phyloP scores from a whole-genome alignment of 1,140 invertebrate genomes.

The Eumaeus atala region DNA sequence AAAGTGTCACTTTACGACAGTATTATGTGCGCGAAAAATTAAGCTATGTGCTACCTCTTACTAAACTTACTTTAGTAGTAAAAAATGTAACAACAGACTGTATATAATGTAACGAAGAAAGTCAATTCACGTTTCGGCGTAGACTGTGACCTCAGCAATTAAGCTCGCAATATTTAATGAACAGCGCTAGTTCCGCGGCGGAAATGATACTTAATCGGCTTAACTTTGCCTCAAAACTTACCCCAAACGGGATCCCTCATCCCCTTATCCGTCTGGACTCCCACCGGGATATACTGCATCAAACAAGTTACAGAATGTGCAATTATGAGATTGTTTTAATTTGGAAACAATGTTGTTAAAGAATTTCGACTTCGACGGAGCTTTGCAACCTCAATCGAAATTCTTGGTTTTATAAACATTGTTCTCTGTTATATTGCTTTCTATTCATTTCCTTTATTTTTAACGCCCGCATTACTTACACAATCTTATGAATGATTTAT shows the following conservation, averaged over 20 bases:
- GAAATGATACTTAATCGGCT: constrained; percentile 73
- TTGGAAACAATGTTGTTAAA: constrained; percentile 71
- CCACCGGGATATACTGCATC: constrained; percentile 37
- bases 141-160: constrained; percentile 57
- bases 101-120: neutral
- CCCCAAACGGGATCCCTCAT: constrained; percentile 33
- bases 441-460: constrained; percentile 34
- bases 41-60: too few relatives aligned
- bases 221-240: constrained; percentile 70
- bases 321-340: constrained; percentile 74
- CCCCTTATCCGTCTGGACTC: constrained; percentile 17
- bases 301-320: constrained; percentile 70
- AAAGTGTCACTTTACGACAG: too few relatives aligned
- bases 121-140: constrained; percentile 9
- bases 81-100: too few relatives aligned
- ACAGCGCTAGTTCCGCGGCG: constrained; percentile 67
- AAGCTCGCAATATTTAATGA: constrained; percentile 73
- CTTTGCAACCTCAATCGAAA: constrained; percentile 59
- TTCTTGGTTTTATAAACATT: constrained; percentile 66
- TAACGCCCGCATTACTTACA: constrained; percentile 20
- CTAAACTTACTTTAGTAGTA: too few relatives aligned
- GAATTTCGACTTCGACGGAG: constrained; percentile 60
- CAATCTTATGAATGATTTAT: too few relatives aligned
- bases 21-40: too few relatives aligned
- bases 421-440: constrained; percentile 56